Percentiles rank a stretch among this genome's conserved stretches.
phyloP scores from a whole-genome alignment of 2,113 vertebrate genomes.

The Rhynchomys soricoides region DNA sequence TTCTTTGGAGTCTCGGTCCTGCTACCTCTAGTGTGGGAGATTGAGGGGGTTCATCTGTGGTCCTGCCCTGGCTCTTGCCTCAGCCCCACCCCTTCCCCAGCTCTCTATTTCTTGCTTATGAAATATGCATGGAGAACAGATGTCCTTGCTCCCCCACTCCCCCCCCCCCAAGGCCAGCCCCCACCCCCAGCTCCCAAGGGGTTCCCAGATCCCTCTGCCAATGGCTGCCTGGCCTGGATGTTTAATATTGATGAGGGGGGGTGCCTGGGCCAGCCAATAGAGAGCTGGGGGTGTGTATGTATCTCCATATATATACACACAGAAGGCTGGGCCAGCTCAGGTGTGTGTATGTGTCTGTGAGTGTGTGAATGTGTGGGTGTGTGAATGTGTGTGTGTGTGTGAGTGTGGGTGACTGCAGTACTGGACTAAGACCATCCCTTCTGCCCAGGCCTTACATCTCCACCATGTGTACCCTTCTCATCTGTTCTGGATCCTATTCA shows the following conservation, averaged over 20 bases:
- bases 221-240: constrained; percentile 81
- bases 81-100: constrained; percentile 77
- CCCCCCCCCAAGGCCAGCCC: constrained; percentile 76
- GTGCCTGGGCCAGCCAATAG: constrained; percentile 84
- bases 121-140: constrained; percentile 89
- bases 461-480: constrained; percentile 48
- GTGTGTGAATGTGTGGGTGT: background rate
- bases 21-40: constrained; percentile 43
- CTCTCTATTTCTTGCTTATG: constrained; percentile 85
- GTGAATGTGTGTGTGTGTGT: background rate
- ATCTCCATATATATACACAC: constrained; percentile 78
- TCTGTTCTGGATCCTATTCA: constrained; percentile 24
- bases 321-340: constrained; percentile 79
- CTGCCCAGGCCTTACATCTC: background rate
- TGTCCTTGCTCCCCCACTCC: constrained; percentile 83
- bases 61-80: constrained; percentile 74
- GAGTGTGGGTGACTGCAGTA: constrained; percentile 5
- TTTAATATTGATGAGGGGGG: constrained; percentile 88
- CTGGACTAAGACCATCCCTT: background rate
- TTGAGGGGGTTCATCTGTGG: constrained; percentile 66
- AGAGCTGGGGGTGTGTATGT: constrained; percentile 76
- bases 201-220: constrained; percentile 82
- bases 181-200: constrained; percentile 79
- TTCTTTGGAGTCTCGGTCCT: constrained; percentile 37
- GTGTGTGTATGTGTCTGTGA: constrained; percentile 64